Conservation (phyloP, 2,113 vertebrate genomes). For the Menidia beryllina region DNA sequence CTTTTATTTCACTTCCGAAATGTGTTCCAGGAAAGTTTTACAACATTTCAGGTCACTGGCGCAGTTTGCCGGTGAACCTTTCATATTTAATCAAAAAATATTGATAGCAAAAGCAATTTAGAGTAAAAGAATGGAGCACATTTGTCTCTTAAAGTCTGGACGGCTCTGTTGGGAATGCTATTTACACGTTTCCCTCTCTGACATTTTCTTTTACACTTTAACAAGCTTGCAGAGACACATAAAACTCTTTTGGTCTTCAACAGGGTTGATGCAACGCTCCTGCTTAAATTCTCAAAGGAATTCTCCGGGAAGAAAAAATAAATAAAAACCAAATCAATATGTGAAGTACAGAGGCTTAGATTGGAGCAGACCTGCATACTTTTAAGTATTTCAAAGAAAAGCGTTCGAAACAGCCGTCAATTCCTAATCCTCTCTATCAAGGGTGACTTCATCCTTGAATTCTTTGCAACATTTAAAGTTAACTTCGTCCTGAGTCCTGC, state of each 20-base stretch:
- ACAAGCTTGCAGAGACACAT: constrained; percentile 73
- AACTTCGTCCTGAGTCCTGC: constrained; percentile 35
- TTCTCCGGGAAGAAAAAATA: constrained; percentile 43
- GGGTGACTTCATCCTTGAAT: constrained; percentile 23
- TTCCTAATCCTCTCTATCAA: constrained; percentile 29
- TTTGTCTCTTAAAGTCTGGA: constrained; percentile 66
- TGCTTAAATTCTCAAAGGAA: constrained; percentile 46
- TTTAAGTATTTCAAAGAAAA: constrained; percentile 35
- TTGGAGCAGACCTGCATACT: constrained; percentile 15
- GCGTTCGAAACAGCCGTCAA: constrained; percentile 41
- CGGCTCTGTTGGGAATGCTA: constrained; percentile 61
- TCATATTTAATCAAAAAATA: constrained; percentile 74
- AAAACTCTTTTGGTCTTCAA: constrained; percentile 62
- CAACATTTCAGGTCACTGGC: constrained; percentile 65
- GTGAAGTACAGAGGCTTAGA: constrained; percentile 29
- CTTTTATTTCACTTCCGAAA: constrained; percentile 76
- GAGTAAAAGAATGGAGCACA: constrained; percentile 37
- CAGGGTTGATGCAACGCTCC: constrained; percentile 63
- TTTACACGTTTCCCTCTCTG: constrained; percentile 69
- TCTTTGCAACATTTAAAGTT: constrained; percentile 38
- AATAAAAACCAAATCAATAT: constrained; percentile 51
- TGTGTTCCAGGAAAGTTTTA: constrained; percentile 76
- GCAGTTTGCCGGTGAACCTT: constrained; percentile 62
- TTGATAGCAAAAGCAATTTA: constrained; percentile 62
- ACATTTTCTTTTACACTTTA: constrained; percentile 75